Evolutionary conservation across 2,797 vertebrate species (phyloP), one percentile per base, ranked within the genome.

Genomic region (Amblyraja radiata): DNA sequence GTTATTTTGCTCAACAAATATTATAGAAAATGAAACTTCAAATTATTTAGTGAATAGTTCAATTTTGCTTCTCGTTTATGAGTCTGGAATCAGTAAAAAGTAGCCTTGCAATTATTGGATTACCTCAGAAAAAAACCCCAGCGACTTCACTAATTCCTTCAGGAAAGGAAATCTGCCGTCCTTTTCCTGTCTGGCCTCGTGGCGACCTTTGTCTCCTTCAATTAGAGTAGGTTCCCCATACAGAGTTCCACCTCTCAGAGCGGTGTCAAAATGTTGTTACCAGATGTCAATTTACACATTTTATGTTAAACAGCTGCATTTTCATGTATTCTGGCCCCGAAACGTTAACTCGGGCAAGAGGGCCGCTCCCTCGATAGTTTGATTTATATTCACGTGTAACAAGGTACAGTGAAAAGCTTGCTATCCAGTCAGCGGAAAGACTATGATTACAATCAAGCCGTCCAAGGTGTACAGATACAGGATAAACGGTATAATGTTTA

Each of bases 221-320:
- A 84, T 84, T 84, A 13, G 61, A 14, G 18, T 16, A 36, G 32
- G 78, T 79, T 79, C 39, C 81, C 81, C 54, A 61, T 84, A 46
- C 25, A 83, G 10, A 13, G 5, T 83, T 28, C 46, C 23, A 83
- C 23, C 25, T 83, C 25, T 58, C 46, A 83, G 46, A 58, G 23
- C 46, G 4, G 46, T 28, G 23, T 58, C 23, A 83, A 58, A 83
- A 83, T 58, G 80, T 23, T 83, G 80, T 54, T 83, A 54, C 46
- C 46, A 83, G 46, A 83, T 83, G 46, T 83, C 80, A 83, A 83
- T 28, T 83, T 78, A 32, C 28, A 78, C n/a, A 46, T 78, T 78
- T 32, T 58, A 25, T 84, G 84, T 21, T 21, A 68, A 54, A 23
- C 23, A 28, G 11, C 54, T 61, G 8, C 3, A 28, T 84, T 84